Conservation (phyloP, 2,113 vertebrate species). For the Varanus komodoensis region DNA sequence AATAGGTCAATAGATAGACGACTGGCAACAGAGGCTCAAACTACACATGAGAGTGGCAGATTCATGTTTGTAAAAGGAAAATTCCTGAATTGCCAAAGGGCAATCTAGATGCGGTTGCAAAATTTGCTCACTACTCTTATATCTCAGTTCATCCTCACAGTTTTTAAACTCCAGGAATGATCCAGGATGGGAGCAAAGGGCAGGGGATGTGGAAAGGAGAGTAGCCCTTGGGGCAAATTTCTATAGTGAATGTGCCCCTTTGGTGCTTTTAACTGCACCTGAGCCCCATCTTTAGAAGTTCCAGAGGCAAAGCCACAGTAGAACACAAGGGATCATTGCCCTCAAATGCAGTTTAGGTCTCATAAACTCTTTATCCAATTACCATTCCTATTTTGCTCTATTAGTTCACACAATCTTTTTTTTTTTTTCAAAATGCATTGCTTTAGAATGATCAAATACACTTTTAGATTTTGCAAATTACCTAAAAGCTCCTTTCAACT, state of each 20-base stretch:
- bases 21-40: not conserved
- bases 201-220: not conserved
- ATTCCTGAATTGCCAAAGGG: not conserved
- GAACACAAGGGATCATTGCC: no score
- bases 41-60: not conserved
- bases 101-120: not conserved
- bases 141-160: not conserved
- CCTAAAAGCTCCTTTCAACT: rapidly evolving
- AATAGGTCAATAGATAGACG: not conserved
- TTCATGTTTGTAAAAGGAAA: not conserved
- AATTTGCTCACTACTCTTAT: not conserved
- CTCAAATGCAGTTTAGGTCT: not conserved
- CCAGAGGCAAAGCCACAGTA: not conserved
- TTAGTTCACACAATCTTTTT: not conserved
- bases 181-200: not conserved
- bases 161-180: not conserved
- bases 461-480: not conserved
- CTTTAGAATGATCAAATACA: not conserved
- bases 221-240: no score
- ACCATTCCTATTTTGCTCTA: not conserved
- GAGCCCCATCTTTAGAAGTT: not conserved
- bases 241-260: not conserved
- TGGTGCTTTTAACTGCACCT: not conserved
- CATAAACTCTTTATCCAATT: not conserved
- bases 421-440: slow-evolving; percentile 1